These are phyloP conservation scores for Meiosimyza platycephala DNA, from an alignment of 2,888 invertebrate genomes.

Conservation along the genomic window DNA sequence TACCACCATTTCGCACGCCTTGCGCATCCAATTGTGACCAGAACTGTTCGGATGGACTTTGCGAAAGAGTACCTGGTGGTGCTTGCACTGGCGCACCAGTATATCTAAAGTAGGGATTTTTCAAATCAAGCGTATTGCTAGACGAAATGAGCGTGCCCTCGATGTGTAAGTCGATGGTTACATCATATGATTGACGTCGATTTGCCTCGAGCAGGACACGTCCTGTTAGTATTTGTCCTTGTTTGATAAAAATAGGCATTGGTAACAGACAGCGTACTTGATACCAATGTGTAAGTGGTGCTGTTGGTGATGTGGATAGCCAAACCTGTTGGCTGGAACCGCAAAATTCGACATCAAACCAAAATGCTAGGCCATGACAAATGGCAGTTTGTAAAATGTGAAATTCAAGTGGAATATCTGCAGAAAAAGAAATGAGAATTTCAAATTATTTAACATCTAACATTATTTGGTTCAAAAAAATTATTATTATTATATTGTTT, in stretches of 20 bases:
- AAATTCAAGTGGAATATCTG: constrained; percentile 93
- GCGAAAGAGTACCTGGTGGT: constrained; percentile 90
- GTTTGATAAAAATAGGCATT: constrained; percentile 93
- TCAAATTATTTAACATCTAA: not conserved
- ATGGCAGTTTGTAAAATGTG: constrained; percentile 92
- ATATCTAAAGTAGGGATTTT: constrained; percentile 98
- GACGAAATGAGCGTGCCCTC: constrained; percentile 90
- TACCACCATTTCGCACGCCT: constrained; percentile 66
- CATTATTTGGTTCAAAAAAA: not conserved
- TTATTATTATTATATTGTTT: no score
- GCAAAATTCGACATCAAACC: constrained; percentile 98
- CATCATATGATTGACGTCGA: constrained; percentile 98
- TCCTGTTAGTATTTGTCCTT: constrained; percentile 91
- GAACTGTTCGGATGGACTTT: constrained; percentile 93
- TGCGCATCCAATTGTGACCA: constrained; percentile 88
- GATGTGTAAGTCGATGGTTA: constrained; percentile 92
- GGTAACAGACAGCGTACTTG: constrained; percentile 96
- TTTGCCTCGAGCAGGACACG: constrained; percentile 90
- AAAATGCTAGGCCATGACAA: constrained; percentile 97
- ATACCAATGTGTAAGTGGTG: constrained; percentile 99
- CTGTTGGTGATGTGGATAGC: constrained; percentile 97
- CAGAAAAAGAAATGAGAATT: not conserved
- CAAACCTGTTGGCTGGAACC: constrained; percentile 92
- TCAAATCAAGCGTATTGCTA: constrained; percentile 93
- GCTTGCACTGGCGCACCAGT: constrained; percentile 93